phyloP scores from a whole-genome alignment of 2,797 vertebrate species.

The Manis pentadactyla region DNA sequence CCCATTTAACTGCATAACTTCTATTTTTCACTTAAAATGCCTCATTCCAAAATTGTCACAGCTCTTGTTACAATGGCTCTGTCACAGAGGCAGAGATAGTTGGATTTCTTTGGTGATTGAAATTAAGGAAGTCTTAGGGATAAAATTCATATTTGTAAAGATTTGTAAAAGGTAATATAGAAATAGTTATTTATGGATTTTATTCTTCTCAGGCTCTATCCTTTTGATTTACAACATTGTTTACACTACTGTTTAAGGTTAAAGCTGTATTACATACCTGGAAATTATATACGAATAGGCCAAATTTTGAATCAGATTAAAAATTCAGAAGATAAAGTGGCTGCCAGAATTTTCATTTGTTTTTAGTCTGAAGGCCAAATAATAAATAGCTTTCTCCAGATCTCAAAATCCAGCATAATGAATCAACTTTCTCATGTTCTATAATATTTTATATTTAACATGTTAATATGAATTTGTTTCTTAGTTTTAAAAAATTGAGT shows the following conservation, averaged over 20 bases:
- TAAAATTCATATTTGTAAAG: slow-evolving; percentile 38
- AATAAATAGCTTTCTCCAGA: slow-evolving; percentile 58
- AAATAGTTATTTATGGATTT: slow-evolving; percentile 66
- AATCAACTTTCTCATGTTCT: slow-evolving; percentile 45
- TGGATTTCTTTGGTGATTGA: slow-evolving; percentile 40
- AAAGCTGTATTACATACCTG: slow-evolving; percentile 81
- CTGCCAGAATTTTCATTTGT: slow-evolving; percentile 75
- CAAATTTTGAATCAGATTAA: slow-evolving; percentile 84
- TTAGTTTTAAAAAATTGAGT: slow-evolving; percentile 45
- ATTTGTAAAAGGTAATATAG: slow-evolving; percentile 18
- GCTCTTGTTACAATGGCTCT: background rate
- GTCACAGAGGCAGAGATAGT: slow-evolving; percentile 1
- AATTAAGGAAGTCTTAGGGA: slow-evolving; percentile 27
- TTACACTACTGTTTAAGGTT: slow-evolving; percentile 83
- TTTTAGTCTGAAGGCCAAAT: slow-evolving; percentile 67
- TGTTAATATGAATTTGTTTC: slow-evolving; percentile 66
- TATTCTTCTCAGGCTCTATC: slow-evolving; percentile 77
- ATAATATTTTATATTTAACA: slow-evolving; percentile 62
- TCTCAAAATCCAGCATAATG: background rate
- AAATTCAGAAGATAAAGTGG: slow-evolving; percentile 80
- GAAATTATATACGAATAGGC: slow-evolving; percentile 83
- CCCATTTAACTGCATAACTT: slow-evolving; percentile 18
- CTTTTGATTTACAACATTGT: slow-evolving; percentile 82
- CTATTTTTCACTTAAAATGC: slow-evolving; percentile 32
- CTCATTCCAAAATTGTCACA: slow-evolving; percentile 11